Evolutionary conservation across 2,888 invertebrate genomes (phyloP).

Genomic region (Diarsia mendica): DNA sequence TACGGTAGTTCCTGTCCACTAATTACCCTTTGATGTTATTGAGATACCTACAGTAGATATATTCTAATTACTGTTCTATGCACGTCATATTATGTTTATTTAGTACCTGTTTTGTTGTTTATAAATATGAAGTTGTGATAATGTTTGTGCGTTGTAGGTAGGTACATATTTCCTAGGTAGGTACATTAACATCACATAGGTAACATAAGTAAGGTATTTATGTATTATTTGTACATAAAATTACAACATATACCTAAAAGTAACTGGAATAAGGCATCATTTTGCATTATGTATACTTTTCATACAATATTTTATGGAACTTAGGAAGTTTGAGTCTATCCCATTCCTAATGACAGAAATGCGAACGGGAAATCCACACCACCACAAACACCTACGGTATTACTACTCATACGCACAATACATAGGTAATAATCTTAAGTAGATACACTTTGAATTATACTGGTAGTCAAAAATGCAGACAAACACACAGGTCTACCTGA

Average conservation of each 20-base stretch:
- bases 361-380: background rate
- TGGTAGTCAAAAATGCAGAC: background rate
- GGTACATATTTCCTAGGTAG: background rate
- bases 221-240: background rate
- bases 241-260: background rate
- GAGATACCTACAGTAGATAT: conserved; percentile 6
- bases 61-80: background rate
- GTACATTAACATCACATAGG: background rate
- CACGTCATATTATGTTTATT: background rate
- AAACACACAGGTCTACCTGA: background rate
- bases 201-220: background rate
- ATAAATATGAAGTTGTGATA: conserved; percentile 6
- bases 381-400: background rate
- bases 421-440: background rate
- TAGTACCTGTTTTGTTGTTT: conserved; percentile 24
- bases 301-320: background rate
- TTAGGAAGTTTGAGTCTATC: background rate
- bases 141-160: background rate
- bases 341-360: background rate
- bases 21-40: conserved; percentile 3
- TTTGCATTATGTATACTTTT: background rate
- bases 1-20: background rate
- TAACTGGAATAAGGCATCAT: background rate
- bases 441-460: background rate
- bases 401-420: background rate